Evolutionary conservation across 2,797 vertebrate species (phyloP), one percentile per base, ranked within the genome.

Genomic region (Crax fasciolata): DNA sequence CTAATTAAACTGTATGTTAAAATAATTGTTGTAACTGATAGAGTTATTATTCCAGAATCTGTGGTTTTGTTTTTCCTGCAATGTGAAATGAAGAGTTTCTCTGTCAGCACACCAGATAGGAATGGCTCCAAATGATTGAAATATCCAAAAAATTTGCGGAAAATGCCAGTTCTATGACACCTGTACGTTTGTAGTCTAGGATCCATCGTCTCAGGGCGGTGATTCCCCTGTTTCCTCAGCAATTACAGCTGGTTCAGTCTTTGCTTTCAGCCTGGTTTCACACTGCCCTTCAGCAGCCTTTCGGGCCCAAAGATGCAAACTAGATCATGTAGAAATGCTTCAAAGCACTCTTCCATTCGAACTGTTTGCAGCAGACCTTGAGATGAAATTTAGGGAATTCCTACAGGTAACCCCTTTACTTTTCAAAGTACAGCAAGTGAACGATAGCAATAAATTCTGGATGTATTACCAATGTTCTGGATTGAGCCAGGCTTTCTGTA

Each of bases 351-450:
- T 71, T 57, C n/a, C 67, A n/a, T 55, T 90, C 43, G 65, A 72
- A 58, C 7, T 24, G n/a, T 68, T 90, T 61, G 30, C 20, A 87
- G 27, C 23, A 71, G 48, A 74, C 32, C 20, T 35, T 27, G 67
- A 90, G 44, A 71, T 74, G 19, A 92, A 92, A 84, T 87, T 5
- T 59, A 84, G 74, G 81, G 27, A 52, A 66, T 84, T 79, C 30
- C 44, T 59, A 4, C 1, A 57, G 52, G 43, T 84, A 88, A 38
- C 5, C 3, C 10, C 62, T 44, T 78, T 91, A 76, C 25, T 82
- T 94, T 76, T 76, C 48, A 1, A 94, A 82, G 23, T 35, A 51
- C 20, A 84, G 35, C 15, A 75, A 59, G 32, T 57, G 63, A 74
- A 51, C 0, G 4, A 67, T 52, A 79, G 49, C 93, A 92, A 93